A percentile compares a stretch with the other conserved stretches of the same genome.
These are phyloP conservation scores for Mesembrinibis cayennensis DNA, from an alignment of 2,113 vertebrate genomes.

Conservation along the genomic window DNA sequence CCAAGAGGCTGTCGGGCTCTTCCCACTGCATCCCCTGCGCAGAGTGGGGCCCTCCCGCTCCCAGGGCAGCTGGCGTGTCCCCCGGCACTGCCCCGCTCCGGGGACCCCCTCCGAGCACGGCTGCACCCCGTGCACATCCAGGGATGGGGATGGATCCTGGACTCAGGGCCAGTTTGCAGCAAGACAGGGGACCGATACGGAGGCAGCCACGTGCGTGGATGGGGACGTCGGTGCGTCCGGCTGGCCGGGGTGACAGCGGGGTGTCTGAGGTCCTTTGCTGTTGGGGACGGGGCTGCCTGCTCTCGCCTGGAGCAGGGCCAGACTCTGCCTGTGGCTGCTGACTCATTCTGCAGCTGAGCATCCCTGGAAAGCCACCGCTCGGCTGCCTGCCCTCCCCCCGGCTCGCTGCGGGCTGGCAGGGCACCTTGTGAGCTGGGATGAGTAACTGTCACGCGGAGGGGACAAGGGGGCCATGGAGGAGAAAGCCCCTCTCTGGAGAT, in stretches of 20 bases:
- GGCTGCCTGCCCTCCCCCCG: not conserved
- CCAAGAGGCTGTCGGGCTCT: not conserved
- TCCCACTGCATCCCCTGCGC: not conserved
- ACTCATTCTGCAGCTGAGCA: slow-evolving; percentile 64
- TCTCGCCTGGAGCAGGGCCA: slow-evolving; percentile 8
- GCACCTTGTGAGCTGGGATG: slow-evolving; percentile 30
- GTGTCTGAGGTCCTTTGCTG: not conserved
- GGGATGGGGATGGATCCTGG: rapidly evolving
- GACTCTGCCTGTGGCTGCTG: slow-evolving; percentile 35
- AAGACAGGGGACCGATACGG: rapidly evolving
- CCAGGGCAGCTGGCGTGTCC: not conserved
- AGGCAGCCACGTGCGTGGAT: not conserved
- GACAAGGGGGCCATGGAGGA: not conserved
- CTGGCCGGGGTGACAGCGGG: not conserved
- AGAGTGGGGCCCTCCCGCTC: rapidly evolving
- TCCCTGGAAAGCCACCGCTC: slow-evolving; percentile 46
- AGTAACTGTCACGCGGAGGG: not conserved
- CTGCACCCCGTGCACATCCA: rapidly evolving
- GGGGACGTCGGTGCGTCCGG: rapidly evolving
- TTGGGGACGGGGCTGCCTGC: not conserved
- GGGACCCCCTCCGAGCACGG: not conserved
- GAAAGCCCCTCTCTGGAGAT: not conserved
- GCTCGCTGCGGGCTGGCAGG: slow-evolving; percentile 31
- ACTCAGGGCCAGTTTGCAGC: rapidly evolving
- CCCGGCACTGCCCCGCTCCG: not conserved